Evolutionary conservation across 2,888 invertebrate species (phyloP), one percentile per base, ranked within the genome.

Genomic region (Busseola fusca): DNA sequence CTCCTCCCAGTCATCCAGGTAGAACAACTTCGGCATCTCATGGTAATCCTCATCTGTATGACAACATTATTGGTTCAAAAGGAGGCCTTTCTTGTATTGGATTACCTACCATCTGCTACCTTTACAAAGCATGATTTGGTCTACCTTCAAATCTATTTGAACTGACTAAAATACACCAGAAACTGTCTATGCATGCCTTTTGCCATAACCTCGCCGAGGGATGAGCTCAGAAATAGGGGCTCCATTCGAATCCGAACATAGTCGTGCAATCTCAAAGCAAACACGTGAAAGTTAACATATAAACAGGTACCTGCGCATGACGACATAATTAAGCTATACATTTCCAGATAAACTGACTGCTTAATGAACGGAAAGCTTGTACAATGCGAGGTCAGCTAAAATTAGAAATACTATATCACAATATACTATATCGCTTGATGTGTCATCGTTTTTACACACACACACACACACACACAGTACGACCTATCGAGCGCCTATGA

Each of bases 1-100:
- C 60, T 85, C 85, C 57, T 91, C 90, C 77, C 87, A 91, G 82
- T 91, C 87, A 71, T 93, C 93, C 85, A 93, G 82, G 40, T 87
- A 84, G 84, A 89, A 93, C 76, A 93, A 83, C n/a, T 82, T 86
- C 54, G 93, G 93, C 83, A 93, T 84, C 21, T 80, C 69, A 81
- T 87, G 73, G 84, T 90, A 90, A 72, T 90, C 86, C 70, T 86
- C 84, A 58, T 88, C 92, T 92, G 86, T 0, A 3, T 3, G 42
- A 50, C 21, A 37, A 60, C 0, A 1, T 16, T 4, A 42, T 25
- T 54, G 10, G 5, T 62, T 50, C 34, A 10, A 50, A 30, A 10
- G n/a, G 16, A 18, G 0, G 5, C 3, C 9, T 9, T 27, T 30
- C 30, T 30, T 63, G n/a, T n/a, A 45, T 62, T 45, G 1, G 2